Conservation (phyloP, 2,888 invertebrate genomes). For the Sericinus montela region DNA sequence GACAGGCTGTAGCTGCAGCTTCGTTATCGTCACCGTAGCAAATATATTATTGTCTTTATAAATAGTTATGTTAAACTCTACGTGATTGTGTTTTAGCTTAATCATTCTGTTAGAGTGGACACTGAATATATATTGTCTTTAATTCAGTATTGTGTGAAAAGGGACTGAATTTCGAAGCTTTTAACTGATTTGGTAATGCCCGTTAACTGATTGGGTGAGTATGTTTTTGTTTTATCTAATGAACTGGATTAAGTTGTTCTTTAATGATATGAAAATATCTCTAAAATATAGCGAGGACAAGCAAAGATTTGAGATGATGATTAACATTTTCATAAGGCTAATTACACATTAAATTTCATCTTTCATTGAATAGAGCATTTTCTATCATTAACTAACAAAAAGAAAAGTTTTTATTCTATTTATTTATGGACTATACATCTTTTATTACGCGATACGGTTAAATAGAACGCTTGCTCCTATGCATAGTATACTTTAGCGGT, state of each 20-base stretch:
- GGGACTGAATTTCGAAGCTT: conserved; percentile 1
- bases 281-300: not conserved
- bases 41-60: not conserved
- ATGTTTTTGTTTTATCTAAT: not conserved
- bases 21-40: not conserved
- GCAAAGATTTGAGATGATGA: too few relatives aligned
- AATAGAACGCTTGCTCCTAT: too few relatives aligned
- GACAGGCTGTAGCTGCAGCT: not conserved
- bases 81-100: not conserved
- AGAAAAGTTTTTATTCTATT: too few relatives aligned
- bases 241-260: too few relatives aligned
- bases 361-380: too few relatives aligned
- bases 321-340: too few relatives aligned
- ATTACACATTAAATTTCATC: too few relatives aligned
- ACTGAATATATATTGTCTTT: not conserved
- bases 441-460: too few relatives aligned
- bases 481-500: too few relatives aligned
- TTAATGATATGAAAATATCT: not conserved
- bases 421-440: too few relatives aligned
- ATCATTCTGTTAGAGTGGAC: not conserved
- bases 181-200: conserved; percentile 21
- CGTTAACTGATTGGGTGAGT: conserved; percentile 25
- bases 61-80: conserved; percentile 8
- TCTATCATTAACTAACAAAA: too few relatives aligned
- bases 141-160: not conserved